Percentiles rank a stretch among this genome's conserved stretches.
Conservation (phyloP, 2,888 invertebrate species). For the Cephalotes varians region DNA sequence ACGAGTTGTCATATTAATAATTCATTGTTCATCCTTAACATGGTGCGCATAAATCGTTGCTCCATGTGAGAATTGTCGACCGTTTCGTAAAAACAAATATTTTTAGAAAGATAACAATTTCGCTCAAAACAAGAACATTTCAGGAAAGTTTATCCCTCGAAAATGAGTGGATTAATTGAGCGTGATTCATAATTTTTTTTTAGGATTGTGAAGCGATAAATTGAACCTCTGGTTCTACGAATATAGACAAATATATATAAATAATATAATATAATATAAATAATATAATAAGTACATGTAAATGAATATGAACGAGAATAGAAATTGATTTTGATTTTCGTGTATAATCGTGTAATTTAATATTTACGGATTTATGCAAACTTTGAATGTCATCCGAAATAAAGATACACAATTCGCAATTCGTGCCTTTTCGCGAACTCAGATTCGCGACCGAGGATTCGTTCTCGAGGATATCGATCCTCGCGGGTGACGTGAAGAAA, state of each 20-base stretch:
- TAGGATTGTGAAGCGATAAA: slow-evolving; percentile 18
- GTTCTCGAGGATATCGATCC: slow-evolving; percentile 74
- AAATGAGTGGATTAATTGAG: slow-evolving; percentile 24
- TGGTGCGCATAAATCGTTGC: slow-evolving; percentile 26
- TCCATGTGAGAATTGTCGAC: not conserved
- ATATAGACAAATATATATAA: not conserved
- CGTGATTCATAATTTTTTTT: slow-evolving; percentile 31
- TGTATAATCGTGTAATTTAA: not conserved
- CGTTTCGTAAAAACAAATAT: slow-evolving; percentile 48
- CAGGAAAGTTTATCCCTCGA: slow-evolving; percentile 1
- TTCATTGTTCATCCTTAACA: slow-evolving; percentile 64
- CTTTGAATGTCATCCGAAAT: not conserved
- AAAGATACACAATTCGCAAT: not conserved
- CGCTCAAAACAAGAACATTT: slow-evolving; percentile 44
- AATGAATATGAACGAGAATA: not conserved
- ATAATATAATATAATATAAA: not conserved
- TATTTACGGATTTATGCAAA: not conserved
- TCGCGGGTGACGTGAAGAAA: slow-evolving; percentile 70
- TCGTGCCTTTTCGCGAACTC: slow-evolving; percentile 20
- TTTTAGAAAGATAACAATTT: not conserved
- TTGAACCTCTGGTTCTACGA: not conserved
- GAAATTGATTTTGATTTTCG: not conserved
- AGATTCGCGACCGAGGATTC: slow-evolving; percentile 61
- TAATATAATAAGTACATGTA: no score
- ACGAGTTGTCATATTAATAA: slow-evolving; percentile 72